Conservation (phyloP, 2,797 vertebrate genomes). For the Lateolabrax maculatus region DNA sequence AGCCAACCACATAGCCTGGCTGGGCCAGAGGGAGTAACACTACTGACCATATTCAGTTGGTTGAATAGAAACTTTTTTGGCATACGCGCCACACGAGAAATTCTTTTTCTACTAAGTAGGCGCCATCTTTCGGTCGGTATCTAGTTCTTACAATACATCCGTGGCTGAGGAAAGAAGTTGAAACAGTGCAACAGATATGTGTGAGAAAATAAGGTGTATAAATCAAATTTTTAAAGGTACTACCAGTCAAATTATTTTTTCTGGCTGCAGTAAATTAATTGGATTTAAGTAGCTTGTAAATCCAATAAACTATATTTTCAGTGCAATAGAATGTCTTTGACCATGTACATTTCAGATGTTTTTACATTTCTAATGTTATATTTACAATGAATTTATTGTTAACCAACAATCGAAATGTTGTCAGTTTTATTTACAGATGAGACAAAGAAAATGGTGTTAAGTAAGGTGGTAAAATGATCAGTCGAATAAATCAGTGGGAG, state of each 20-base stretch:
- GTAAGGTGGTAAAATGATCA: conserved; percentile 2
- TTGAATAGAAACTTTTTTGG: too few species aligned
- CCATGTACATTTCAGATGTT: not conserved
- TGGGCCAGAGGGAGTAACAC: too few species aligned
- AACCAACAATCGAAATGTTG: not conserved
- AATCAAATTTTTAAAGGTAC: not conserved
- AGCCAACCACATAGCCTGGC: too few species aligned
- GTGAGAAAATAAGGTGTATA: not conserved
- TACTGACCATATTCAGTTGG: too few species aligned
- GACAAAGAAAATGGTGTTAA: not conserved
- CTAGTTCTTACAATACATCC: too few species aligned
- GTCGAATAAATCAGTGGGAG: not conserved
- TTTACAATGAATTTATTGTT: not conserved
- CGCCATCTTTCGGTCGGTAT: too few species aligned
- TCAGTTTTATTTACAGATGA: conserved; percentile 6
- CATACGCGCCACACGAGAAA: too few species aligned
- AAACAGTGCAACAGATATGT: not conserved
- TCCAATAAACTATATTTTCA: not conserved
- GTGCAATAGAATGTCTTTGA: not conserved
- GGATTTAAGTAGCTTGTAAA: not conserved
- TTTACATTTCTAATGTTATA: not conserved
- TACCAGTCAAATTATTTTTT: not conserved
- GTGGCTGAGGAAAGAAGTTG: not conserved
- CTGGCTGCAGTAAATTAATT: not conserved
- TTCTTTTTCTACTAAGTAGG: too few species aligned